Evolutionary conservation across 2,113 vertebrate species (phyloP), one percentile per base, ranked within the genome.

Genomic region (Microcebus griseorufus): DNA sequence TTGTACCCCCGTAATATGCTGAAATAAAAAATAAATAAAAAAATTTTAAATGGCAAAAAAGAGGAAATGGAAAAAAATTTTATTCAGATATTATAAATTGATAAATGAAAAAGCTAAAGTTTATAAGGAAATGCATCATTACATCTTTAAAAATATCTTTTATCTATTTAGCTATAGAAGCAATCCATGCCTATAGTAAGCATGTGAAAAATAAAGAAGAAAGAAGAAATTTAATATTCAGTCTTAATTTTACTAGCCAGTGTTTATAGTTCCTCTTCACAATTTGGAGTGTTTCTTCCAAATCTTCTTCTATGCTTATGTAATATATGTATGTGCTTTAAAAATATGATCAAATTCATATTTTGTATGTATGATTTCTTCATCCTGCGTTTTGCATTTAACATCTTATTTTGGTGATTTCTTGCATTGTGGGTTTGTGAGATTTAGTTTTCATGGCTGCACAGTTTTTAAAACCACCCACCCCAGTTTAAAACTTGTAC

Each of bases 211-310:
- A 53, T 29, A 72, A 90, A n/a, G 39, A 83, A 64, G 55, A 72
- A 81, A 75, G 39, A 95, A 55, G 11, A 48, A 51, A 81, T 76
- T 83, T n/a, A 88, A 70, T 85, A 69, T 55, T 86, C 23, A 88
- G 16, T 80, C 20, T 94, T 69, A 69, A 81, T 81, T 83, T 95
- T 23, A 39, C 37, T 34, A 75, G 27, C 37, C 22, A 37, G 34
- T 58, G 34, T 80, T 90, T 85, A 25, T 39, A 95, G 48, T 42
- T 45, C 4, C 60, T 88, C 9, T 79, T 67, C 65, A 70, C 48
- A 73, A 72, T 91, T 65, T 81, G 55, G 22, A 81, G 32, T 85
- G 14, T 78, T 94, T 94, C 60, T 88, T 82, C 55, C 72, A 64
- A 81, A 58, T 72, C 13, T 64, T 76, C 91, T 80, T 90, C 45